phyloP scores from a whole-genome alignment of 2,888 invertebrate genomes.

The Hermodice carunculata region DNA sequence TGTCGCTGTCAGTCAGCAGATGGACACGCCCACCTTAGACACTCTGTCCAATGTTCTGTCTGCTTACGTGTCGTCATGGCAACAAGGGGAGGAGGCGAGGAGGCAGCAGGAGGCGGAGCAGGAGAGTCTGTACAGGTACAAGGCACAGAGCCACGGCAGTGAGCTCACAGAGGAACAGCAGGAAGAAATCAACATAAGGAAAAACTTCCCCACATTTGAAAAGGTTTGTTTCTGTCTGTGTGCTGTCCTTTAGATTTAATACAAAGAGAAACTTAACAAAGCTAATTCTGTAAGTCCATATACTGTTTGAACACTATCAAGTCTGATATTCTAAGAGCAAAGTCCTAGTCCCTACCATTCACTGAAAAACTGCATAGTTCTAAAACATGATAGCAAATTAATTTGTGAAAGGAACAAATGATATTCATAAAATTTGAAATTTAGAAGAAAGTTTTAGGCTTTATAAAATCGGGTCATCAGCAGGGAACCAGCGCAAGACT shows the following conservation, averaged over 20 bases:
- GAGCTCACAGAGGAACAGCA: slow-evolving; percentile 67
- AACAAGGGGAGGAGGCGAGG: slow-evolving; percentile 79
- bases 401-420: too few relatives aligned
- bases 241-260: slow-evolving; percentile 5
- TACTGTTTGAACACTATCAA: too few relatives aligned
- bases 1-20: slow-evolving; percentile 72
- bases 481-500: too few relatives aligned
- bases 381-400: background rate
- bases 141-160: slow-evolving; percentile 60
- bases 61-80: slow-evolving; percentile 81
- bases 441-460: too few relatives aligned
- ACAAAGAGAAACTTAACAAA: too few relatives aligned
- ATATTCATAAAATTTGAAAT: too few relatives aligned
- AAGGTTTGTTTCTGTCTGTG: slow-evolving; percentile 48
- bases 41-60: slow-evolving; percentile 50
- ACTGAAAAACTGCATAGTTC: background rate
- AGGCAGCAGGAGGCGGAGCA: slow-evolving; percentile 80
- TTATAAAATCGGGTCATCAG: too few relatives aligned
- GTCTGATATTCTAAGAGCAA: too few relatives aligned
- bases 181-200: slow-evolving; percentile 61
- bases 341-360: too few relatives aligned
- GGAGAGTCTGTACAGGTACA: slow-evolving; percentile 76
- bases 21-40: slow-evolving; percentile 42
- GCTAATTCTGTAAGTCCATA: too few relatives aligned
- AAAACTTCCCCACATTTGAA: slow-evolving; percentile 68